phyloP scores from a whole-genome alignment of 2,113 vertebrate species.

The Oncorhynchus kisutch region DNA sequence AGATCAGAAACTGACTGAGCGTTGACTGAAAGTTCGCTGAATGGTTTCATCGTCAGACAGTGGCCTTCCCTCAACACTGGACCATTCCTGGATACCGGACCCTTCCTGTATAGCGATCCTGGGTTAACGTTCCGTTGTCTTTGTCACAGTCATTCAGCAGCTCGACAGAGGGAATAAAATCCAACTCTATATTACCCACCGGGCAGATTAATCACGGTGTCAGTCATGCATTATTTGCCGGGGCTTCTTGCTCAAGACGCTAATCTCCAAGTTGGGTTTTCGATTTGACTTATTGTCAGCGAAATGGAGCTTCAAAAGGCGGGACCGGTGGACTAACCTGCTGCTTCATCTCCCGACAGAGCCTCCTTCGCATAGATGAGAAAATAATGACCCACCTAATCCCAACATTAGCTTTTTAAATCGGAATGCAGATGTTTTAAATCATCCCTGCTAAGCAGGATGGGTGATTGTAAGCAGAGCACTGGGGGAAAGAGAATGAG shows the following conservation, averaged over 20 bases:
- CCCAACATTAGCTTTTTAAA: slow-evolving; percentile 73
- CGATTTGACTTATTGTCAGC: slow-evolving; percentile 63
- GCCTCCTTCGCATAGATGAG: slow-evolving; percentile 61
- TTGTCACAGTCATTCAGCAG: neutral
- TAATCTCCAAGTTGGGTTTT: slow-evolving; percentile 61
- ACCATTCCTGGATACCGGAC: neutral
- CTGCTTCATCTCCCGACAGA: slow-evolving; percentile 64
- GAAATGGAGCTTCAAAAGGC: slow-evolving; percentile 59
- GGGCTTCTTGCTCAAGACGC: slow-evolving; percentile 45
- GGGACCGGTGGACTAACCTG: slow-evolving; percentile 55
- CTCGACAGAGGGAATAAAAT: slow-evolving; percentile 32
- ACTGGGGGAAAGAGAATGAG: slow-evolving; percentile 4
- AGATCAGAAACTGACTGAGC: neutral
- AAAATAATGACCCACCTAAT: slow-evolving; percentile 74
- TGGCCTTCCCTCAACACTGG: neutral
- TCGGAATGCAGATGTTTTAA: slow-evolving; percentile 73
- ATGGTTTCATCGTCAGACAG: neutral
- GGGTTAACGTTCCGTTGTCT: neutral
- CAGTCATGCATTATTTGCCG: slow-evolving; percentile 59
- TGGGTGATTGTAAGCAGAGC: slow-evolving; percentile 71
- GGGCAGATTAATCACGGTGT: slow-evolving; percentile 59
- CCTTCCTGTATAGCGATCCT: neutral
- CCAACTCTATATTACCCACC: slow-evolving; percentile 39
- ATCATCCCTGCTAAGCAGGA: slow-evolving; percentile 61
- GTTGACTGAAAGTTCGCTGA: too few species aligned